These are phyloP conservation scores for Lasiurus cinereus DNA, from an alignment of 2,113 vertebrate species.

Conservation along the genomic window DNA sequence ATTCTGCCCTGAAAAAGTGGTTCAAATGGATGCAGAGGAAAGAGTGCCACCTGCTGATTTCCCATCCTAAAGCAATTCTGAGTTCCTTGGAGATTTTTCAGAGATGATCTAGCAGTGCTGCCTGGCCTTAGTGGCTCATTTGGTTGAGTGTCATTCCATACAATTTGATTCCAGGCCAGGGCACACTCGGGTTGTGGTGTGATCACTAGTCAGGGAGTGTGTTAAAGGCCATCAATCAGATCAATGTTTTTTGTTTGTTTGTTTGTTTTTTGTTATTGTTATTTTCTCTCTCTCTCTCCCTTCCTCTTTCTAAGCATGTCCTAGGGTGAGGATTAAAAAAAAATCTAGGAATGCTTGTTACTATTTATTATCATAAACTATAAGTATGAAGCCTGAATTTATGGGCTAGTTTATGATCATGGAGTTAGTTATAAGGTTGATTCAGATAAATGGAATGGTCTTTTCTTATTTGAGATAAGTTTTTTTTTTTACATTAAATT, in stretches of 20 bases:
- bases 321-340: background rate
- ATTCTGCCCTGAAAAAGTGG: conserved; percentile 65
- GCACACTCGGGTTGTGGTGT: background rate
- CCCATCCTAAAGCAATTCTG: conserved; percentile 65
- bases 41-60: conserved; percentile 80
- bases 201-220: background rate
- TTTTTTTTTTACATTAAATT: background rate
- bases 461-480: background rate
- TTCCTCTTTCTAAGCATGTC: background rate
- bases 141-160: background rate
- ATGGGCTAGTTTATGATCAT: background rate
- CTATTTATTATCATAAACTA: background rate
- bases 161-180: background rate
- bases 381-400: background rate
- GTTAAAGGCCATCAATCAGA: background rate
- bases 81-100: conserved; percentile 62
- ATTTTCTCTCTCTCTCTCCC: background rate
- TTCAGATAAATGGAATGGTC: background rate
- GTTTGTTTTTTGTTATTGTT: no score
- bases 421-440: background rate
- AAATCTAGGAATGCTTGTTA: background rate
- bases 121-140: background rate
- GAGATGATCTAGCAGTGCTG: background rate
- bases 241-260: no score
- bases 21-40: conserved; percentile 71